phyloP scores from a whole-genome alignment of 2,797 vertebrate species.

The Oceanodroma leucorhoa region DNA sequence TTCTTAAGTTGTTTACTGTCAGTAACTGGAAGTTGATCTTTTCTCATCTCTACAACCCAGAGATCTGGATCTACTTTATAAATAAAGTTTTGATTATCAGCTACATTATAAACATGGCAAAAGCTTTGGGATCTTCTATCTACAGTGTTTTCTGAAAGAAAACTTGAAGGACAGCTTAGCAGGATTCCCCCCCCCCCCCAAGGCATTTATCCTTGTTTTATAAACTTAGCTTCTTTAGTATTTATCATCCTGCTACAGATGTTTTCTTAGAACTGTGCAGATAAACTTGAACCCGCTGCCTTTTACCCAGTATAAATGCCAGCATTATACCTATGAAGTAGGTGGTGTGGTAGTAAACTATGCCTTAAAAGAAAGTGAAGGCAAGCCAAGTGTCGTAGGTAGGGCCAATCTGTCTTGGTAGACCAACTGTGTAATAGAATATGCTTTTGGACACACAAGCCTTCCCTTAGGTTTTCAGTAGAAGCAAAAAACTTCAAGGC shows the following conservation, averaged over 20 bases:
- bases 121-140: background rate
- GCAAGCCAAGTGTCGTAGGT: background rate
- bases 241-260: background rate
- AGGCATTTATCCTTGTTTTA: background rate
- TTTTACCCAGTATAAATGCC: background rate
- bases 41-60: background rate
- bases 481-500: background rate
- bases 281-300: background rate
- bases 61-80: background rate
- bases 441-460: background rate
- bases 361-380: background rate
- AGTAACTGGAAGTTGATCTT: background rate
- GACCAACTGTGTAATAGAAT: background rate
- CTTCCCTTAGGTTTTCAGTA: background rate
- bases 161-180: background rate
- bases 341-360: background rate
- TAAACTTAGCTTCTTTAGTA: background rate
- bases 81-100: background rate
- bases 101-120: background rate
- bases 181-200: too few relatives aligned
- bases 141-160: background rate
- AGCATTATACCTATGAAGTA: background rate
- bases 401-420: background rate
- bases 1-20: background rate
- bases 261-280: background rate